These are phyloP conservation scores for Terrapene triunguis DNA, from an alignment of 2,113 vertebrate species.

Conservation along the genomic window DNA sequence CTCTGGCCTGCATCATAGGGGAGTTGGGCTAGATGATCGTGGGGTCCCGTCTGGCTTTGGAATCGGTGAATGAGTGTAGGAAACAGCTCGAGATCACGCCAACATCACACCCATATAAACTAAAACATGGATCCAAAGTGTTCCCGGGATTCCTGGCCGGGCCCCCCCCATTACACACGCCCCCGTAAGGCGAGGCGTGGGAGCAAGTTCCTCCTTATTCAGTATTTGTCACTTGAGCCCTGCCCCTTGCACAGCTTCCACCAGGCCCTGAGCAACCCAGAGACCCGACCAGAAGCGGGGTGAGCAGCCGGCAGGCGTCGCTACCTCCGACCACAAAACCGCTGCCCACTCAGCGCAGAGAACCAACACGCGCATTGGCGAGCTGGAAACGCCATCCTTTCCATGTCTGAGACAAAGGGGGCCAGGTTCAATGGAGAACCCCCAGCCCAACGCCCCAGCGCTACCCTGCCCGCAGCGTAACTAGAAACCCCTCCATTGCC, in stretches of 20 bases:
- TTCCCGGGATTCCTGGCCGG: not conserved
- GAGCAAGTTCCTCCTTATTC: not conserved
- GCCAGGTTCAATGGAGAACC: not conserved
- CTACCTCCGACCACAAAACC: not conserved
- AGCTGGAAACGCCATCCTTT: not conserved
- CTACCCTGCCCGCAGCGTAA: not conserved
- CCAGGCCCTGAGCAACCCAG: not conserved
- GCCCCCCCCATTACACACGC: not conserved
- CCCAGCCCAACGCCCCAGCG: too few species aligned
- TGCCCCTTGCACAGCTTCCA: not conserved
- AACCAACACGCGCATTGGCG: not conserved
- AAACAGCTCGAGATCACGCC: too few species aligned
- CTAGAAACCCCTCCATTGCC: not conserved
- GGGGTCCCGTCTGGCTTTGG: not conserved
- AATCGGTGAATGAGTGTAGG: not conserved
- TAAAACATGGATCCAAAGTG: not conserved
- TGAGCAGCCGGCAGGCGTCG: not conserved
- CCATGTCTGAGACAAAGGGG: not conserved
- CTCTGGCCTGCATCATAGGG: not conserved
- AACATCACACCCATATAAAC: accelerated
- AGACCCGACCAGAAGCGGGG: not conserved
- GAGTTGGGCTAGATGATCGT: not conserved
- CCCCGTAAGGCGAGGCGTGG: not conserved
- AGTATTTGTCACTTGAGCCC: not conserved
- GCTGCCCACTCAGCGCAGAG: not conserved